A percentile compares a stretch with the other conserved stretches of the same genome.
phyloP scores from a whole-genome alignment of 2,113 vertebrate genomes.

The Malurus melanocephalus region DNA sequence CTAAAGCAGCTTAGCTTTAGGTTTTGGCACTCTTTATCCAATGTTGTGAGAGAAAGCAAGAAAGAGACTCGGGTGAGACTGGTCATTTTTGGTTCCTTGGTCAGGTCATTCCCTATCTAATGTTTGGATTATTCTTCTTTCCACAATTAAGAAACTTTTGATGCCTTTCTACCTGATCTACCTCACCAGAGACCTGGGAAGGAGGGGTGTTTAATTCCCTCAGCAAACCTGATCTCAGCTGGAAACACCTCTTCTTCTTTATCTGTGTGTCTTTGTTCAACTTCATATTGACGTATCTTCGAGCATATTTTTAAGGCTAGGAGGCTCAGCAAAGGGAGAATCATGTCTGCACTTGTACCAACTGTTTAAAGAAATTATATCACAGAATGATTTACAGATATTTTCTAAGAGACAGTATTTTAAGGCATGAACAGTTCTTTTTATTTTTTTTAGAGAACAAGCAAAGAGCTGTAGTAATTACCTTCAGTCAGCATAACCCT shows the following conservation, averaged over 20 bases:
- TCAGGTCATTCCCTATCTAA: not conserved
- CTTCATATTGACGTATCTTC: fast-evolving
- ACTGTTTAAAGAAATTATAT: not conserved
- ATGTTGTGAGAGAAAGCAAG: not conserved
- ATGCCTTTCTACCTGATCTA: not conserved
- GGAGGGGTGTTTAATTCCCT: not conserved
- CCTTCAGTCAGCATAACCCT: conserved; percentile 53
- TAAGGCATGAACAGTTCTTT: not conserved
- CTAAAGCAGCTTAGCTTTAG: not conserved
- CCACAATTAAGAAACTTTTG: not conserved
- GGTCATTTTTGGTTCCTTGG: not conserved
- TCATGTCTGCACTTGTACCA: not conserved
- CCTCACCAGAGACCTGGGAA: not conserved
- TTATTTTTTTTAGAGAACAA: not conserved
- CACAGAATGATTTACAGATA: conserved; percentile 1
- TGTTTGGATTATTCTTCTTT: not conserved
- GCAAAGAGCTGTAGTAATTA: conserved; percentile 44
- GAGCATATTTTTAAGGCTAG: not conserved
- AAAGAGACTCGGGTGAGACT: not conserved
- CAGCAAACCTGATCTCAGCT: not conserved
- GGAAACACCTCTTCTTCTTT: not conserved
- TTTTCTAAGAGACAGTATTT: not conserved
- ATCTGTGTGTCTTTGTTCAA: not conserved
- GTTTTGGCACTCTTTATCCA: not conserved
- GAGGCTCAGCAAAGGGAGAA: not conserved